Evolutionary conservation across 1,140 invertebrate genomes (phyloP).

Genomic region (Lordiphosa collinella): DNA sequence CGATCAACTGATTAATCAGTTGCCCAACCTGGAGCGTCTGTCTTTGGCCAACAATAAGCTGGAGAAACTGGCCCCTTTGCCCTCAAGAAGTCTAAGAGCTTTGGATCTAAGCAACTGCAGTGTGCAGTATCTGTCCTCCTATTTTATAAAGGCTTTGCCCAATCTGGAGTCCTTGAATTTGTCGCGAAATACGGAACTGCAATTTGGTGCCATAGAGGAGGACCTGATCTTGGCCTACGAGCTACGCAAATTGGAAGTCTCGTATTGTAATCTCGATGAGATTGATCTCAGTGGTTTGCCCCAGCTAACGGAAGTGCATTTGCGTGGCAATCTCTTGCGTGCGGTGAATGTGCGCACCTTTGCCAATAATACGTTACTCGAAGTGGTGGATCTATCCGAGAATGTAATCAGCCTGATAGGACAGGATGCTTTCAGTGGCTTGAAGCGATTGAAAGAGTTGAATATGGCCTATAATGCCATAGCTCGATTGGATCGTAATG

Average conservation of each 20-base stretch:
- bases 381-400: constrained; percentile 83
- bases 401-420: constrained; percentile 83
- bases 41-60: constrained; percentile 82
- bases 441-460: constrained; percentile 81
- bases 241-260: constrained; percentile 83
- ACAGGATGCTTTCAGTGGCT: constrained; percentile 81
- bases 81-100: constrained; percentile 80
- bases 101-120: constrained; percentile 82
- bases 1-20: constrained; percentile 80
- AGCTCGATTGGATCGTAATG: constrained; percentile 80
- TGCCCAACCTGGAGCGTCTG: constrained; percentile 81
- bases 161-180: constrained; percentile 81
- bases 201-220: constrained; percentile 66
- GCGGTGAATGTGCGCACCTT: constrained; percentile 82
- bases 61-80: constrained; percentile 79
- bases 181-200: constrained; percentile 81
- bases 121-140: constrained; percentile 79
- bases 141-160: constrained; percentile 80
- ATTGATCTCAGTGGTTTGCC: constrained; percentile 83
- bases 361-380: constrained; percentile 82
- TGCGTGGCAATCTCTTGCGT: constrained; percentile 83
- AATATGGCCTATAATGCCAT: constrained; percentile 86
- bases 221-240: constrained; percentile 80
- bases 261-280: constrained; percentile 83
- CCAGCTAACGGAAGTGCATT: constrained; percentile 81